phyloP scores from a whole-genome alignment of 2,797 vertebrate species.

The Margarornis squamiger region DNA sequence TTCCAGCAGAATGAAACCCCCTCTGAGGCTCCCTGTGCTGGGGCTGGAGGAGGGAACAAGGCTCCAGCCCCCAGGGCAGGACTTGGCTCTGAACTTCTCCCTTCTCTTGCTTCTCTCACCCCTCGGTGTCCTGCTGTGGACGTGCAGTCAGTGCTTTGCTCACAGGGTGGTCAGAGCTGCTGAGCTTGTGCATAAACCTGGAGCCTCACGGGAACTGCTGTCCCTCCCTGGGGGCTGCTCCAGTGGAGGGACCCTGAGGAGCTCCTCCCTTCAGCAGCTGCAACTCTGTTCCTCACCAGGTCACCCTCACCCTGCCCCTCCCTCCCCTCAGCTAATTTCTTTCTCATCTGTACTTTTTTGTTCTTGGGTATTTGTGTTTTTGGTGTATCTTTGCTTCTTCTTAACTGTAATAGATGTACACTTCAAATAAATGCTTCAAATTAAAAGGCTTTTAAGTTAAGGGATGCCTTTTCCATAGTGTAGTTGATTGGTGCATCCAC shows the following conservation, averaged over 20 bases:
- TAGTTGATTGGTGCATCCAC: constrained; percentile 11
- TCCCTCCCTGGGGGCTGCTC: not conserved
- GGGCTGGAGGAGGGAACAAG: not conserved
- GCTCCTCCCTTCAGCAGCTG: not conserved
- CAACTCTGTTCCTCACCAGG: not conserved
- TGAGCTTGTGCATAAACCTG: not conserved
- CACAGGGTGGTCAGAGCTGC: not conserved
- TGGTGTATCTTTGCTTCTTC: constrained; percentile 75
- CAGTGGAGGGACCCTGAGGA: not conserved
- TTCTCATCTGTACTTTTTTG: constrained; percentile 37
- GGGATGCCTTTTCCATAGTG: constrained; percentile 49
- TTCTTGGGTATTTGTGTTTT: constrained; percentile 51
- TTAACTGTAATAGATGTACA: constrained; percentile 78
- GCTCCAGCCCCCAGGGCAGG: not conserved
- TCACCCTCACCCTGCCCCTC: not conserved
- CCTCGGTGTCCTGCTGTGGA: not conserved
- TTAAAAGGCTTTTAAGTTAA: constrained; percentile 60
- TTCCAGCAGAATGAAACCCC: not conserved
- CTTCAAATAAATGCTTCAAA: constrained; percentile 65
- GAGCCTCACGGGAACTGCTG: not conserved
- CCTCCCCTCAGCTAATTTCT: not conserved
- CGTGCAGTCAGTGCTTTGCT: not conserved
- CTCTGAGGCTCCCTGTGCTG: not conserved
- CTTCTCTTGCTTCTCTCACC: not conserved
- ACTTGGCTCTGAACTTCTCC: not conserved